Evolutionary conservation across 2,888 invertebrate species (phyloP).

Genomic region (Calameuta filiformis): DNA sequence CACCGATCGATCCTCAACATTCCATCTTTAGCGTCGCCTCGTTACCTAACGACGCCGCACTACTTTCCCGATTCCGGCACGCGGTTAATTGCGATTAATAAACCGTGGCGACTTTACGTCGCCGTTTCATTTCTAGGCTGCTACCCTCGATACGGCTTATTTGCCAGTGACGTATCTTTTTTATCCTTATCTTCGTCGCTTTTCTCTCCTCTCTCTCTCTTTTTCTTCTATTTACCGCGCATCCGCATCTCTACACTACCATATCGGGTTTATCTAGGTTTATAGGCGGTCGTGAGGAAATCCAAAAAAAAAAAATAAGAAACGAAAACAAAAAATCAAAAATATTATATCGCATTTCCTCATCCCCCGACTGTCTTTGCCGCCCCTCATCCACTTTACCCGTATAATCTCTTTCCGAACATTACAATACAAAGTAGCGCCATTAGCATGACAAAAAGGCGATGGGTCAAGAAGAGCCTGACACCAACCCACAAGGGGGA

Average conservation of each 20-base stretch:
- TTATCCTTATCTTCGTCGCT: not conserved
- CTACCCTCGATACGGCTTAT: constrained; percentile 8
- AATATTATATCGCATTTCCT: not conserved
- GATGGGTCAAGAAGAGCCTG: constrained; percentile 55
- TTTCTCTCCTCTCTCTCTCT: not conserved
- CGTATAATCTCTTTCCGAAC: constrained; percentile 54
- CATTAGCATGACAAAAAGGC: constrained; percentile 61
- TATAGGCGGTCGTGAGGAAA: not conserved
- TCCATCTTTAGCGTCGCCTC: constrained; percentile 3
- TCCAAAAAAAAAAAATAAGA: no score
- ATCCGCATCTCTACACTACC: not conserved
- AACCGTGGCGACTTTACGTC: constrained; percentile 13
- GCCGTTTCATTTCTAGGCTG: constrained; percentile 21
- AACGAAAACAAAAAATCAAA: no score
- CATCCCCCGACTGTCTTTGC: not conserved
- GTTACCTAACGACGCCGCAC: not conserved
- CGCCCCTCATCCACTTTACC: constrained; percentile 31
- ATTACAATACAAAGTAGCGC: constrained; percentile 58
- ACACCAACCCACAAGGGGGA: constrained; percentile 48
- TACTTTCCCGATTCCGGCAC: constrained; percentile 32
- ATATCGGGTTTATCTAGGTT: not conserved
- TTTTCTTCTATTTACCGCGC: not conserved
- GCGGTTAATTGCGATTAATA: constrained; percentile 34
- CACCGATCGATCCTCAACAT: constrained; percentile 19
- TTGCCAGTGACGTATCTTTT: not conserved